A percentile compares a stretch with the other conserved stretches of the same genome.
phyloP scores from a whole-genome alignment of 2,113 vertebrate genomes.

The Urocitellus parryii region DNA sequence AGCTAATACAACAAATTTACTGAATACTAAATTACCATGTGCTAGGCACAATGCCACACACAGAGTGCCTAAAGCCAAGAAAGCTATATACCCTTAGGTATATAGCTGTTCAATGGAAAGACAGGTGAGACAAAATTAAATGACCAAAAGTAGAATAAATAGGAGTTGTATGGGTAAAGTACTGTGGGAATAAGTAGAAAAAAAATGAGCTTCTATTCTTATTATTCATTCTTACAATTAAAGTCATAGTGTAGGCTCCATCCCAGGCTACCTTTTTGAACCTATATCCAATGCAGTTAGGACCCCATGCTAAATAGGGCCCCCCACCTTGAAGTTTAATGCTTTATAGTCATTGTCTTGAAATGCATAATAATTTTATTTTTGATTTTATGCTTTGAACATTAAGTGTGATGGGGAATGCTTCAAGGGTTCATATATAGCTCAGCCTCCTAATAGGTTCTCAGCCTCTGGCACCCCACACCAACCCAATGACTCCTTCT shows the following conservation, averaged over 20 bases:
- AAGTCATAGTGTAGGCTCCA: not conserved
- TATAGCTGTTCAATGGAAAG: not conserved
- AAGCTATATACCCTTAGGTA: not conserved
- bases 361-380: not conserved
- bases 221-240: not conserved
- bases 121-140: slow-evolving; percentile 36
- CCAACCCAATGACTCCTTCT: not conserved
- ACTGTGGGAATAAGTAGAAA: not conserved
- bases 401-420: no score
- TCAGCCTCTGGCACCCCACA: no score
- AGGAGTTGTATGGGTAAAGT: not conserved
- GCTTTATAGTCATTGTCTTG: not conserved
- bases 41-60: not conserved
- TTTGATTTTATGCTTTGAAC: no score
- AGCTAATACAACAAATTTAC: not conserved
- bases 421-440: no score
- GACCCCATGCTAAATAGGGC: not conserved
- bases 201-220: not conserved
- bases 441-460: no score
- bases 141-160: not conserved
- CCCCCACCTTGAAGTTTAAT: not conserved
- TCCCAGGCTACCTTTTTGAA: not conserved
- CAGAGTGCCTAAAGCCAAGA: not conserved
- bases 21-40: not conserved
- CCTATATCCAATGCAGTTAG: not conserved